These are phyloP conservation scores for Cichladusa arquata DNA, from an alignment of 2,113 vertebrate species.

Conservation along the genomic window DNA sequence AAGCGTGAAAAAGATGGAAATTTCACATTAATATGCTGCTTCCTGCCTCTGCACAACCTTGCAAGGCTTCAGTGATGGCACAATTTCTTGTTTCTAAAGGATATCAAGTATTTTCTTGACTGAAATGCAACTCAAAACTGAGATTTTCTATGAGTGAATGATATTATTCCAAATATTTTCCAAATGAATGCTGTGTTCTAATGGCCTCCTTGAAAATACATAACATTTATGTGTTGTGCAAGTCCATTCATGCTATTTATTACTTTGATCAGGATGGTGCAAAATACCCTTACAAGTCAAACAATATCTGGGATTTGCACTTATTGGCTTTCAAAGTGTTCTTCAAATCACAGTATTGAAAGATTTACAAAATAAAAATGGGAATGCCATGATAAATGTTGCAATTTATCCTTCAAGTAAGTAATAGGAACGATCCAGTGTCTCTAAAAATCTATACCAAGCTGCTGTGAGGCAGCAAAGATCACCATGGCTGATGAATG, in stretches of 20 bases:
- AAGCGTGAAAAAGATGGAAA: slow-evolving; percentile 31
- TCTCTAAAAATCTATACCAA: not conserved
- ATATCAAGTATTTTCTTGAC: not conserved
- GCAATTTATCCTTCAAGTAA: not conserved
- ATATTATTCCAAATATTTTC: not conserved
- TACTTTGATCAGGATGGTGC: not conserved
- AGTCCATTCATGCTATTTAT: not conserved
- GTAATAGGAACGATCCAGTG: not conserved
- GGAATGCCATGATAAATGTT: not conserved
- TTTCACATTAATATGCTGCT: slow-evolving; percentile 1
- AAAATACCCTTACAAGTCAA: not conserved
- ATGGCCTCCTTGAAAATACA: not conserved
- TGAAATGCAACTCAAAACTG: not conserved
- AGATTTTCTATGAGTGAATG: not conserved
- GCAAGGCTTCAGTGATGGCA: not conserved
- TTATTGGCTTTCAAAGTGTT: not conserved
- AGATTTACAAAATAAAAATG: not conserved
- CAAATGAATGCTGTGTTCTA: not conserved
- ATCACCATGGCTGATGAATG: not conserved
- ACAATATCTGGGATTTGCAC: not conserved
- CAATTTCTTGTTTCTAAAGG: not conserved
- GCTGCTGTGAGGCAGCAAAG: not conserved
- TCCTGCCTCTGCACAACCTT: not conserved
- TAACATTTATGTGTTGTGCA: not conserved
- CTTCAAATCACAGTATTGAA: not conserved